Percentiles rank a stretch among this genome's conserved stretches.
Evolutionary conservation across 2,113 vertebrate species (phyloP).

Genomic region (Clinocottus analis): DNA sequence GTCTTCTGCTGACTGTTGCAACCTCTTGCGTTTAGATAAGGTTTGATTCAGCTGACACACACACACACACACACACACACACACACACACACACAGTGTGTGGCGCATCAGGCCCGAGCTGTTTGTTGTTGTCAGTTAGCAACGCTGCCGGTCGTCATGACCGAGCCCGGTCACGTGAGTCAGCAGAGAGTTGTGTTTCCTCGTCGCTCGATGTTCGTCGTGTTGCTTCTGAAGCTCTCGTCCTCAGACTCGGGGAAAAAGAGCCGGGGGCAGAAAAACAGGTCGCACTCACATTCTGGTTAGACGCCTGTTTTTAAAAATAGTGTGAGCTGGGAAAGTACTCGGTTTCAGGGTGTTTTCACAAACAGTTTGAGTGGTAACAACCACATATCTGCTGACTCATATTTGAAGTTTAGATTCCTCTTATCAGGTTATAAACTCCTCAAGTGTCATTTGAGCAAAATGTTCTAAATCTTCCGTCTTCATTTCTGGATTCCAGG

Average conservation of each 20-base stretch:
- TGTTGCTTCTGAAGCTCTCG: too few relatives aligned
- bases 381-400: neutral
- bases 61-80: too few relatives aligned
- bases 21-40: neutral
- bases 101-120: neutral
- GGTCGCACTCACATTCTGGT: neutral
- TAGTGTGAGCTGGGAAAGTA: neutral
- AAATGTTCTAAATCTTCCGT: neutral
- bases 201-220: too few relatives aligned
- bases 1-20: neutral
- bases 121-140: constrained; percentile 58
- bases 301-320: too few relatives aligned
- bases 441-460: neutral
- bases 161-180: constrained; percentile 61
- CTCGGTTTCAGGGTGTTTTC: neutral
- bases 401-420: neutral
- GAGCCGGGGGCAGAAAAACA: neutral
- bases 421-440: neutral
- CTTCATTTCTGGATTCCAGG: constrained; percentile 71
- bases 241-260: neutral
- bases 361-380: neutral
- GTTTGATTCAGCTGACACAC: neutral
- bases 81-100: too few relatives aligned
- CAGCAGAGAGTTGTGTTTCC: too few relatives aligned
- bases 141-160: constrained; percentile 61